These are phyloP conservation scores for Ophioderma brevispina DNA, from an alignment of 35 echinoderm and acorn worm genomes.

Conservation along the genomic window DNA sequence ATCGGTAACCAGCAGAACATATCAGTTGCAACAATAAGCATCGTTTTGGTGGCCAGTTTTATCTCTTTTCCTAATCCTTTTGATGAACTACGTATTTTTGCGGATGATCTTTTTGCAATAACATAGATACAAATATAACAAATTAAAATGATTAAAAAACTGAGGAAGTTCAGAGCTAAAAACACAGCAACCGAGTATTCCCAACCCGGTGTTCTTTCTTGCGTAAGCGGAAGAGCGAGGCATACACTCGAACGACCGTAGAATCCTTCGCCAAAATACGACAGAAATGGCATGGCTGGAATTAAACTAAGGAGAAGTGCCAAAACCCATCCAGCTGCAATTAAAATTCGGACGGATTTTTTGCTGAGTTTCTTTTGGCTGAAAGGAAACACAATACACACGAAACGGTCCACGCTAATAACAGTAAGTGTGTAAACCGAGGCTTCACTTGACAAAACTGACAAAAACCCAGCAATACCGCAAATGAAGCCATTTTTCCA, in stretches of 20 bases:
- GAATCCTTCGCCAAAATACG: constrained; percentile 23
- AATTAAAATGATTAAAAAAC: constrained; percentile 28
- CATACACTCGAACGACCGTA: constrained; percentile 54
- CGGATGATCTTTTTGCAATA: not conserved
- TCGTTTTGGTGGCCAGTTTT: constrained; percentile 39
- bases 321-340: constrained; percentile 23
- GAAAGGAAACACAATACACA: constrained; percentile 81
- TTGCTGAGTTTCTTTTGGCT: not conserved
- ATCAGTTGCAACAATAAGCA: constrained; percentile 56
- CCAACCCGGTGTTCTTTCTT: constrained; percentile 38
- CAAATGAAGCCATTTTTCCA: constrained; percentile 65
- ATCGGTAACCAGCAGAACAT: constrained; percentile 76
- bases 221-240: constrained; percentile 40
- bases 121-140: constrained; percentile 35
- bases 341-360: constrained; percentile 24
- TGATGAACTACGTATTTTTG: not conserved
- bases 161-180: constrained; percentile 36
- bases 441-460: constrained; percentile 76
- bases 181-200: constrained; percentile 47
- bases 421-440: constrained; percentile 80
- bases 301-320: constrained; percentile 37
- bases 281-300: not conserved
- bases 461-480: constrained; percentile 63
- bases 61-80: constrained; percentile 8
- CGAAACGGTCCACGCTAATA: constrained; percentile 82